Base-by-base conservation (phyloP, 2,113 vertebrate species). In the Tauraco erythrolophus region DNA sequence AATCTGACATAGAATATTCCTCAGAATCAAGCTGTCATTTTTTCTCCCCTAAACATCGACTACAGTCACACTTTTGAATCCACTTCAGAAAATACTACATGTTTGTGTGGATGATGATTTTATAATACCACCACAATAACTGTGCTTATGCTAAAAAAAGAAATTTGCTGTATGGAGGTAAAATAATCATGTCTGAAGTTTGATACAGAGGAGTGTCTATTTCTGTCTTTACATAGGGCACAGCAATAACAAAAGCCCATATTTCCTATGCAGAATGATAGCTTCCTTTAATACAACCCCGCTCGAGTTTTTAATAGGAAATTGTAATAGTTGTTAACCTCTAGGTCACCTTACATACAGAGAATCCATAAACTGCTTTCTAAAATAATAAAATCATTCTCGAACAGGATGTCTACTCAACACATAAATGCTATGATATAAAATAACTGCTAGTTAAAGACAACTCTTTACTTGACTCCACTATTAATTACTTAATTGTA, bases 321-420 rank as follows among this genome's bases (percentile, higher is more conserved):
- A 74, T 27, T 84, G 43, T 50, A 90, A 87, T 45, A 94, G 74
- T 18, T 81, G 50, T 96, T 92, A 96, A 94, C 79, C 79, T 68
- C 57, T 41, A 61, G 71, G 92, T 96, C 93, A 94, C 45, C 69
- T 61, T 72, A 64, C 53, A 62, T 9, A 45, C 21, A 66, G 9
- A 56, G 62, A 85, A 87, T 48, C 48, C 45, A 89, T 56, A 66
- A 96, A 85, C 30, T 35, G 5, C n/a, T 72, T 87, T 70, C 48
- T 43, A 35, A 88, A 91, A 86, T 76, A 89, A 91, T 71, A 70
- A 78, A 87, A 72, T 68, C 25, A 9, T 37, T 11, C 30, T 50
- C 50, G 19, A 94, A 60, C 48, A 87, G 48, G 86, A 78, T 60
- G 22, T 5, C 27, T 22, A 61, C 48, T 84, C 53, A 50, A 78